A percentile compares a stretch with the other conserved stretches of the same genome.
These are phyloP conservation scores for Penaeus japonicus DNA, from an alignment of 1,140 invertebrate genomes.

Conservation along the genomic window DNA sequence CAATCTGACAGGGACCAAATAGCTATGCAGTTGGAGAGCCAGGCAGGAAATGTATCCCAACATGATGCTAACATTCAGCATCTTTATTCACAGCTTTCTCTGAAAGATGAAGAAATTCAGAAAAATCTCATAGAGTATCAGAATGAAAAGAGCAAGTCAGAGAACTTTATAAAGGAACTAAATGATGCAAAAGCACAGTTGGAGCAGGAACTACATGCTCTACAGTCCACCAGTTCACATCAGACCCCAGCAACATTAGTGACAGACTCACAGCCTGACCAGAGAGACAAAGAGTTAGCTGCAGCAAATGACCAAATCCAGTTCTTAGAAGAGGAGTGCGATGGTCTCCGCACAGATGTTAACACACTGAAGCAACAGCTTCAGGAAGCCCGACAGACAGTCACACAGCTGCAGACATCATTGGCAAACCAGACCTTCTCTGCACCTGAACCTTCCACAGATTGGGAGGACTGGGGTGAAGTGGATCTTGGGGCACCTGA, in stretches of 20 bases:
- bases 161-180: conserved; percentile 3
- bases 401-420: conserved; percentile 54
- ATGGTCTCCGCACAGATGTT: neutral
- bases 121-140: conserved; percentile 8
- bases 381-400: conserved; percentile 53
- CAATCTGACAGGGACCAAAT: conserved; percentile 4
- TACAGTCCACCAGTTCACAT: neutral
- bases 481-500: conserved; percentile 53
- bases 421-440: conserved; percentile 25
- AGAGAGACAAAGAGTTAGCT: neutral
- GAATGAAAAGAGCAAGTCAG: neutral
- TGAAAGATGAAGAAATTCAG: conserved; percentile 44
- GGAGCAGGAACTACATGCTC: neutral
- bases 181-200: conserved; percentile 2
- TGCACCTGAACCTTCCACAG: neutral
- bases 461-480: conserved; percentile 49
- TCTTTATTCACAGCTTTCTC: neutral
- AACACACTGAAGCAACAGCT: conserved; percentile 42
- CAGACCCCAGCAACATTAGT: neutral
- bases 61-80: conserved; percentile 11
- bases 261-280: neutral
- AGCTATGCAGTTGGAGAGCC: neutral
- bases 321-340: conserved; percentile 37
- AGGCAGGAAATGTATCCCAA: neutral
- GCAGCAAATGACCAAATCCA: conserved; percentile 11